These are phyloP conservation scores for Mastomys natalensis DNA, from an alignment of 2,113 vertebrate species.

Conservation along the genomic window DNA sequence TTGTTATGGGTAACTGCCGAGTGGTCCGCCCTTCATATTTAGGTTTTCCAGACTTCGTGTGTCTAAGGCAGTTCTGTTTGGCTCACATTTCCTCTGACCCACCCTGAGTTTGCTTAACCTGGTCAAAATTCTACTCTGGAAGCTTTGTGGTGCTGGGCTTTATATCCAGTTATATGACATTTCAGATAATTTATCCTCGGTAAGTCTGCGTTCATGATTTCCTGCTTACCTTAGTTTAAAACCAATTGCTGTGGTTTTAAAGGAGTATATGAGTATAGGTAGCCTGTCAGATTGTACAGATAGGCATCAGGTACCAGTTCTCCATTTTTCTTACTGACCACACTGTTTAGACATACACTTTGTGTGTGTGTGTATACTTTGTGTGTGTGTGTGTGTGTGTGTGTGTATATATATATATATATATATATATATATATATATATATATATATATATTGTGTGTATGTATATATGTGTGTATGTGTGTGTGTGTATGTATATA, in stretches of 20 bases:
- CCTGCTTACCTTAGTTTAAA: conserved; percentile 49
- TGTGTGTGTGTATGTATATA: neutral
- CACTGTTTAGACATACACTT: conserved; percentile 59
- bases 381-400: too few species aligned
- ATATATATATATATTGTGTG: neutral
- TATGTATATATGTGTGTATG: too few species aligned
- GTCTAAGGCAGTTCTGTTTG: conserved; percentile 34
- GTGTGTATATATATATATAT: too few species aligned
- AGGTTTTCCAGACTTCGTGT: conserved; percentile 1
- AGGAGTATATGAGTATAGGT: conserved; percentile 31
- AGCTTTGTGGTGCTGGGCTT: neutral
- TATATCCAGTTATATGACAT: conserved; percentile 3
- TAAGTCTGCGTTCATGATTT: conserved; percentile 61
- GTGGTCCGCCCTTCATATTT: conserved; percentile 7
- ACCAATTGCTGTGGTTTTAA: conserved; percentile 43
- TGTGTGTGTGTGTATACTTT: neutral
- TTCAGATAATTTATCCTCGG: conserved; percentile 66
- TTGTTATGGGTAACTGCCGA: neutral
- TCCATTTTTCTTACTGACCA: conserved; percentile 66
- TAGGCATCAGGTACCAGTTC: conserved; percentile 52
- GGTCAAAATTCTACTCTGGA: conserved; percentile 59
- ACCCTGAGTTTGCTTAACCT: conserved; percentile 70
- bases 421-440: neutral
- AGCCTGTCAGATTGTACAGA: conserved; percentile 56
- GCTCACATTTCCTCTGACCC: conserved; percentile 57